Evolutionary conservation across 2,113 vertebrate species (phyloP), one percentile per base, ranked within the genome.

Genomic region (Kryptolebias marmoratus): DNA sequence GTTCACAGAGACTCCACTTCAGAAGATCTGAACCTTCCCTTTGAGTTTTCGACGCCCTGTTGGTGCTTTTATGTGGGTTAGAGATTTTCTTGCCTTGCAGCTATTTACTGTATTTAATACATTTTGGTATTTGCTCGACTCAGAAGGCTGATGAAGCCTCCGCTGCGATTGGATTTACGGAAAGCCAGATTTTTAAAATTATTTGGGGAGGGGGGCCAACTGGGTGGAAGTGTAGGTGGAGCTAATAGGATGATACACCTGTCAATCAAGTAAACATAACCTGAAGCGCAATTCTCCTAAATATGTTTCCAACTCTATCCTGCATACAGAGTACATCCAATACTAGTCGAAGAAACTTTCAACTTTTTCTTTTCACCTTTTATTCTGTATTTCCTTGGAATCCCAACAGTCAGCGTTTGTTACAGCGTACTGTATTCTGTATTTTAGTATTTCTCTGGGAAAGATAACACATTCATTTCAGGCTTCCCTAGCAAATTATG

Each of bases 401-500:
- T 44, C 16, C 65, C 73, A 79, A 18, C 47, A 64, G 75, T 83
- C 44, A 30, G 30, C 72, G 52, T 73, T 81, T 73, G 75, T 79
- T 67, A 32, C 55, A 48, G 76, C 50, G 71, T 64, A 48, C 39
- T 28, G 65, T 56, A 36, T 70, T 75, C 72, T 76, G 53, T 44
- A n/a, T 50, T 81, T 79, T 80, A 74, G 74, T 84, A 83, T 84
- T 77, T 71, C 62, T 75, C 54, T 58, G 62, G 18, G 27, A 59
- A 75, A 86, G 79, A 85, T 87, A 84, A 90, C 74, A 36, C 14
- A 42, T 77, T 75, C 64, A 69, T 86, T 86, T 79, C 64, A 83
- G 81, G 69, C 81, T 86, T 75, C 63, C 64, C 68, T 63, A 66
- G 76, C 81, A 78, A 78, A 86, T 90, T 75, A 80, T 68, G 47